A percentile compares a stretch with the other conserved stretches of the same genome.
phyloP scores from a whole-genome alignment of 2,113 vertebrate species.

The Mohoua ochrocephala region DNA sequence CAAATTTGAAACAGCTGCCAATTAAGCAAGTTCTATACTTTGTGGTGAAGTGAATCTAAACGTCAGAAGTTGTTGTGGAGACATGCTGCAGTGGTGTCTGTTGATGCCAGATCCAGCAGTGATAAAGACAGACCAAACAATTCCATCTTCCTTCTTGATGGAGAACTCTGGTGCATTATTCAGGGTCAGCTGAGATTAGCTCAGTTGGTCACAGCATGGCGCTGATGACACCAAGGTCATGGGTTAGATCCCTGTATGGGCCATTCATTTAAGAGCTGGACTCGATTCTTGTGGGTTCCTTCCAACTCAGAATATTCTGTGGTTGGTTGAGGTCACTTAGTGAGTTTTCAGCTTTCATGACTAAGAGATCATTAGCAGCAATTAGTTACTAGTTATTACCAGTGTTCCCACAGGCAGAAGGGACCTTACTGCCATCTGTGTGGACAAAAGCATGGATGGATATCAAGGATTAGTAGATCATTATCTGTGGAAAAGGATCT shows the following conservation, averaged over 20 bases:
- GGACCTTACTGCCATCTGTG: neutral
- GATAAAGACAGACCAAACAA: neutral
- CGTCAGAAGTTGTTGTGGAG: neutral
- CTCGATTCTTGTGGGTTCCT: accelerated
- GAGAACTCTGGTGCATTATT: neutral
- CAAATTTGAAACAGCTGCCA: neutral
- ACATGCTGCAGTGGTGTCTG: neutral
- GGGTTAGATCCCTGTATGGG: neutral
- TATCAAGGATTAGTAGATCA: neutral
- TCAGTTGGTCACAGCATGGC: neutral
- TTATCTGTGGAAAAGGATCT: neutral
- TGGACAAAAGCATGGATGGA: neutral
- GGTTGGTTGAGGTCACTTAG: neutral
- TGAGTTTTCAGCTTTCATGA: neutral
- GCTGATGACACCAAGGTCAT: neutral
- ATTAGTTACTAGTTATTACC: neutral
- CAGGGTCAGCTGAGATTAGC: neutral
- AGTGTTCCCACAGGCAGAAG: neutral
- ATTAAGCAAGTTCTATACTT: neutral
- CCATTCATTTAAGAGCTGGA: neutral
- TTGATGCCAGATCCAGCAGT: neutral
- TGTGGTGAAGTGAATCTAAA: neutral
- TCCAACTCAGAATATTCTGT: neutral
- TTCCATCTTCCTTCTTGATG: neutral
- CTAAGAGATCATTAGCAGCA: neutral